Percentiles rank a stretch among this genome's conserved stretches.
Conservation (phyloP, 2,888 invertebrate species). For the Drosophila pegasa region DNA sequence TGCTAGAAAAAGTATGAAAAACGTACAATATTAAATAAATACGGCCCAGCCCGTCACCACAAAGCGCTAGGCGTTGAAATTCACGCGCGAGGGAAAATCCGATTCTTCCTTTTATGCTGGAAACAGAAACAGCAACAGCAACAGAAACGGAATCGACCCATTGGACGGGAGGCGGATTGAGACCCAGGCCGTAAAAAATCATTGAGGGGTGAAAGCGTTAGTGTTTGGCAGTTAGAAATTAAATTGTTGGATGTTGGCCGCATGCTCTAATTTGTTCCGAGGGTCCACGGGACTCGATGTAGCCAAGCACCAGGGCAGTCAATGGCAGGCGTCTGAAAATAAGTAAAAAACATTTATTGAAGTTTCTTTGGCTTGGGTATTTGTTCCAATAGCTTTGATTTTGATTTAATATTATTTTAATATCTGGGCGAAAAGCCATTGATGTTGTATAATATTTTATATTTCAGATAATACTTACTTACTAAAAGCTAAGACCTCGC, state of each 20-base stretch:
- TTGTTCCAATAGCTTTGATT: neutral
- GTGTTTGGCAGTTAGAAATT: conserved; percentile 23
- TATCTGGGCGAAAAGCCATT: neutral
- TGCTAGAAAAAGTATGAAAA: conserved; percentile 73
- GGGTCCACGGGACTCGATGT: conserved; percentile 6
- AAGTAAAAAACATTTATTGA: neutral
- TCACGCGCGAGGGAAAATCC: conserved; percentile 66
- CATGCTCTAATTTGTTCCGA: conserved; percentile 24
- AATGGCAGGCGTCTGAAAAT: neutral
- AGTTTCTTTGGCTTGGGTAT: no score
- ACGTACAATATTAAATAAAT: conserved; percentile 78
- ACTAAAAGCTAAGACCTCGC: no score
- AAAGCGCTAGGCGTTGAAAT: conserved; percentile 75
- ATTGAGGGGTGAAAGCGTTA: conserved; percentile 40
- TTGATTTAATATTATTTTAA: neutral
- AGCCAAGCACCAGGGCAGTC: neutral
- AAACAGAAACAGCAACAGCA: conserved; percentile 20
- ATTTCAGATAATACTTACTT: no score
- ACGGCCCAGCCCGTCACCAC: conserved; percentile 65
- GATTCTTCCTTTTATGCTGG: conserved; percentile 25
- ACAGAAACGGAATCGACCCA: conserved; percentile 28
- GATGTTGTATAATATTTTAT: no score
- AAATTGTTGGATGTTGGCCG: conserved; percentile 7
- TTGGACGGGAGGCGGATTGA: conserved; percentile 19
- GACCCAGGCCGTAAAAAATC: conserved; percentile 19